phyloP scores from a whole-genome alignment of 1,140 invertebrate species.

The Penaeus indicus region DNA sequence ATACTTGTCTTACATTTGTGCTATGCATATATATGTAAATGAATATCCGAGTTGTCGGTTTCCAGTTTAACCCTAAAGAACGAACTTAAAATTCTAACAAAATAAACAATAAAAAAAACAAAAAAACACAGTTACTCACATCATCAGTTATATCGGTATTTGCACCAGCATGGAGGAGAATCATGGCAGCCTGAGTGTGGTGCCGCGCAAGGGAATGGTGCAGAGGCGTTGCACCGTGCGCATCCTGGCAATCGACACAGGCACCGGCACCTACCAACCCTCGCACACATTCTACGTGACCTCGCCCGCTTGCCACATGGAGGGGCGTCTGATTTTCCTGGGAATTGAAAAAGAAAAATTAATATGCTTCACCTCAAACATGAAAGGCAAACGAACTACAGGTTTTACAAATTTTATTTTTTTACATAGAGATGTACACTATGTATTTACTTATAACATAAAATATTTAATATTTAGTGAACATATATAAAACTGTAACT shows the following conservation, averaged over 20 bases:
- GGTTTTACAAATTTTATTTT: too few relatives aligned
- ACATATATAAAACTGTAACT: too few relatives aligned
- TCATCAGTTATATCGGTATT: conserved; percentile 79
- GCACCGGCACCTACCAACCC: conserved; percentile 77
- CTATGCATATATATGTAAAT: not conserved
- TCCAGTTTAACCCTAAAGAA: not conserved
- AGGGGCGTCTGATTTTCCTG: conserved; percentile 77
- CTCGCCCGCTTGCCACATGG: conserved; percentile 74
- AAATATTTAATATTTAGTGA: too few relatives aligned
- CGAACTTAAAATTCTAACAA: not conserved
- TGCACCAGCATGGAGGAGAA: conserved; percentile 80
- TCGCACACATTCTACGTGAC: conserved; percentile 76
- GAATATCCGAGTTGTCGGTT: not conserved
- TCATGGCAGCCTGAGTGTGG: conserved; percentile 75
- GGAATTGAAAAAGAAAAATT: conserved; percentile 41
- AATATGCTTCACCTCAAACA: not conserved
- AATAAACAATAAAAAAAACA: not conserved
- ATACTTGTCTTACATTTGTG: not conserved
- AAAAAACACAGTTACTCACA: conserved; percentile 70
- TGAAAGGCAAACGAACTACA: too few relatives aligned
- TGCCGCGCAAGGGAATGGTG: conserved; percentile 77
- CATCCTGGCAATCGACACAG: conserved; percentile 74
- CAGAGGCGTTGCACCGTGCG: conserved; percentile 75
- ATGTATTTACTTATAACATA: too few relatives aligned
- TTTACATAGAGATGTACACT: too few relatives aligned